Evolutionary conservation across 2,113 vertebrate species (phyloP).

Genomic region (Psittacara wagleri): DNA sequence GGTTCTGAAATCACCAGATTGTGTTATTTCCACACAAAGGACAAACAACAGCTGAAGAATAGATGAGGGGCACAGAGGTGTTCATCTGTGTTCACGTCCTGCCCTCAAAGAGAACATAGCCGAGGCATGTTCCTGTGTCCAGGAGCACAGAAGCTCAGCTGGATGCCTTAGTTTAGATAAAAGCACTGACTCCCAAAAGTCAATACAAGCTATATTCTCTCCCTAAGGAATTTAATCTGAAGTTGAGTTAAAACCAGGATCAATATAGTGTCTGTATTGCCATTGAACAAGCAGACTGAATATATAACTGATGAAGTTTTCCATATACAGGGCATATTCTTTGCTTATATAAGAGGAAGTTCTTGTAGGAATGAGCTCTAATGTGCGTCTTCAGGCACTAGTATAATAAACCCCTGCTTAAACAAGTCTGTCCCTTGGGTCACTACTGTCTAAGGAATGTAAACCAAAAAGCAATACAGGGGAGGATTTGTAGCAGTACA

Average conservation of each 20-base stretch:
- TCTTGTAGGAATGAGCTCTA: neutral
- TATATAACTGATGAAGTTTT: neutral
- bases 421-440: neutral
- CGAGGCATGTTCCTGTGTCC: neutral
- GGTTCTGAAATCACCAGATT: neutral
- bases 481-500: neutral
- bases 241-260: neutral
- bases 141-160: neutral
- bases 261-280: neutral
- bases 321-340: neutral
- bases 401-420: neutral
- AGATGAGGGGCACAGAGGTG: neutral
- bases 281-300: neutral
- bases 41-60: neutral
- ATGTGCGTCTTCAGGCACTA: neutral
- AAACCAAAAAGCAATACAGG: neutral
- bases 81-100: neutral
- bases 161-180: neutral
- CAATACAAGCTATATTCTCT: neutral
- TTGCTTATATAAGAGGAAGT: neutral
- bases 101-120: neutral
- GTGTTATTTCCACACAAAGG: neutral
- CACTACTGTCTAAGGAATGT: neutral
- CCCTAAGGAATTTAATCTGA: neutral
- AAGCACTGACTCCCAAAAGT: neutral